Evolutionary conservation across 2,113 vertebrate species (phyloP).

Genomic region (Calypte anna): DNA sequence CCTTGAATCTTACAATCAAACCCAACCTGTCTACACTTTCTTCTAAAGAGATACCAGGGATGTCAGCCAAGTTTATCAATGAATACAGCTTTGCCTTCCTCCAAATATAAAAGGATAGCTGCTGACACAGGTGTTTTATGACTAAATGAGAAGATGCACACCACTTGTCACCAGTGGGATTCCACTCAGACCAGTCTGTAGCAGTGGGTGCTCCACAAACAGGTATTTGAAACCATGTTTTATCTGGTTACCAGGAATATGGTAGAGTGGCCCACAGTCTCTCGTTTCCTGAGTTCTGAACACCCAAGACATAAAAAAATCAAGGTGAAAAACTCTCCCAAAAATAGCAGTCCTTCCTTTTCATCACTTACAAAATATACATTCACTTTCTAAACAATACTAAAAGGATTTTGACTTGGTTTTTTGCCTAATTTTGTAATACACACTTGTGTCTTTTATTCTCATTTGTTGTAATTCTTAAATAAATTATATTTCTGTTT

Average conservation of each 20-base stretch:
- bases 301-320: not conserved
- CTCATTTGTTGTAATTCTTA: not conserved
- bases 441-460: not conserved
- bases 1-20: constrained; percentile 31
- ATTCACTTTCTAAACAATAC: not conserved
- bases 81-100: constrained; percentile 4
- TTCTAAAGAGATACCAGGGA: constrained; percentile 27
- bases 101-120: constrained; percentile 11
- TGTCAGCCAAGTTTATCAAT: constrained; percentile 34
- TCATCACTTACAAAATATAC: not conserved
- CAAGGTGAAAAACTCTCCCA: not conserved
- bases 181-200: constrained; percentile 35
- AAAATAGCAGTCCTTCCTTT: not conserved
- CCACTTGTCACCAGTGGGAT: not conserved
- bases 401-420: not conserved
- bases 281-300: not conserved
- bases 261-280: not conserved
- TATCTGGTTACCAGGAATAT: not conserved
- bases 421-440: not conserved
- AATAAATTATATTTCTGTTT: not conserved
- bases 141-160: not conserved
- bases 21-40: constrained; percentile 22
- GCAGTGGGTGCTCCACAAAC: not conserved
- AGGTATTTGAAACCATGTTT: not conserved
- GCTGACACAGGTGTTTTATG: constrained; percentile 21